These are phyloP conservation scores for Sinocyclocheilus maitianheensis DNA, from an alignment of 2,113 vertebrate species.

Conservation along the genomic window DNA sequence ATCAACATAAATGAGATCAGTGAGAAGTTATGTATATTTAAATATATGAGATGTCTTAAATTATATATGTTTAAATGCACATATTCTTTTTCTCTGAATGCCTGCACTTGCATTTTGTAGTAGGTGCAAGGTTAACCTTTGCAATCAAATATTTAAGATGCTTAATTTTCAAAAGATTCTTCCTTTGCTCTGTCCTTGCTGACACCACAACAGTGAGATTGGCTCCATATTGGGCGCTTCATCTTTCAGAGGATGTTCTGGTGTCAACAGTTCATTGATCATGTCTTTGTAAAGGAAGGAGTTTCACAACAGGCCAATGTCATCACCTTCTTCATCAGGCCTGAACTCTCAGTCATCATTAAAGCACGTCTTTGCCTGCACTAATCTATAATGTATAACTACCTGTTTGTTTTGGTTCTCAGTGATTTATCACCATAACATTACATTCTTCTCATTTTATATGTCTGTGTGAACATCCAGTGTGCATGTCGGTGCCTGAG, in stretches of 20 bases:
- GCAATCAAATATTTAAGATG: slow-evolving; percentile 9
- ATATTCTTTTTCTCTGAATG: not conserved
- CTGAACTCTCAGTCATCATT: slow-evolving; percentile 4
- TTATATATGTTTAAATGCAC: not conserved
- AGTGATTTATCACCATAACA: not conserved
- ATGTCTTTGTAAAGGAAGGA: slow-evolving; percentile 46
- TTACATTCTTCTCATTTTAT: too few species aligned
- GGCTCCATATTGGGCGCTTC: slow-evolving; percentile 34
- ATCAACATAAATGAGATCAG: not conserved
- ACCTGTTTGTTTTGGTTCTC: not conserved
- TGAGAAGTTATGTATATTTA: not conserved
- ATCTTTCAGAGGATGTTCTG: slow-evolving; percentile 51
- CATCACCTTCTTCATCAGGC: slow-evolving; percentile 52
- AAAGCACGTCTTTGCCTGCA: not conserved
- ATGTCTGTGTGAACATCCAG: not conserved
- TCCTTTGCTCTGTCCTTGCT: slow-evolving; percentile 12
- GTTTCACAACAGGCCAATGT: slow-evolving; percentile 41
- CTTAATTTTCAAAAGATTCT: not conserved
- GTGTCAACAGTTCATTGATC: slow-evolving; percentile 55
- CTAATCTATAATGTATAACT: slow-evolving; percentile 23
- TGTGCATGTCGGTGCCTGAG: not conserved
- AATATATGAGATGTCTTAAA: not conserved
- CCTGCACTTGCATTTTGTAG: not conserved
- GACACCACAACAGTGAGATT: slow-evolving; percentile 29
- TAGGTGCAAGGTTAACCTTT: not conserved